Percentiles rank a stretch among this genome's conserved stretches.
Conservation (phyloP, 2,888 invertebrate genomes). For the Punctoribates punctum region DNA sequence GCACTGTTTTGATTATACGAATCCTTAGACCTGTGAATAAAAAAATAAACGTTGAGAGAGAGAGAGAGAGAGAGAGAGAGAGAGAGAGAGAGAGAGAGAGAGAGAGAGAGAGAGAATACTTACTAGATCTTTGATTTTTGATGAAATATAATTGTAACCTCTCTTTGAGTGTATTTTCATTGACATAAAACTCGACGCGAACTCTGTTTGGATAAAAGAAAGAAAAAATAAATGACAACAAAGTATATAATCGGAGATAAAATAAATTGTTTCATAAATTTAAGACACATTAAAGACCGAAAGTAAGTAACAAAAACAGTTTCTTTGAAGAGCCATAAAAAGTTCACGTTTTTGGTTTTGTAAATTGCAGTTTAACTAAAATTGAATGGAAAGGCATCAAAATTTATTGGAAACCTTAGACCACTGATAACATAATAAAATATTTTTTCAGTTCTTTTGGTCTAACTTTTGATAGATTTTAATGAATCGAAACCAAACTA, state of each 20-base stretch:
- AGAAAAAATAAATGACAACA: neutral
- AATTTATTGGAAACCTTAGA: no score
- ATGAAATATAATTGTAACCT: conserved; percentile 98
- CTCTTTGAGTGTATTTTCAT: conserved; percentile 98
- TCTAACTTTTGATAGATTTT: no score
- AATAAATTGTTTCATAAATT: neutral
- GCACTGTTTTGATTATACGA: conserved; percentile 55
- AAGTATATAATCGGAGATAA: neutral
- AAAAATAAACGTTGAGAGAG: neutral
- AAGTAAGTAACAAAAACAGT: neutral
- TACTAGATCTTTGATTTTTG: conserved; percentile 98
- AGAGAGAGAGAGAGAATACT: conserved; percentile 59
- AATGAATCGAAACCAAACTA: no score
- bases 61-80: conserved; percentile 3
- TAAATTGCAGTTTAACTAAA: no score
- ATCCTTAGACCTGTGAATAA: conserved; percentile 53
- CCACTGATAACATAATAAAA: no score
- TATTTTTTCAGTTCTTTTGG: no score
- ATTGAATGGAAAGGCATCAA: no score
- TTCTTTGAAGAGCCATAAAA: no score
- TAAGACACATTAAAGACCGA: neutral
- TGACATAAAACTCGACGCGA: conserved; percentile 97
- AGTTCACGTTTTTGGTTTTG: no score
- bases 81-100: neutral
- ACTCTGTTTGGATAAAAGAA: conserved; percentile 70